Evolutionary conservation across 2,888 invertebrate species (phyloP).

Genomic region (Acleris literana): DNA sequence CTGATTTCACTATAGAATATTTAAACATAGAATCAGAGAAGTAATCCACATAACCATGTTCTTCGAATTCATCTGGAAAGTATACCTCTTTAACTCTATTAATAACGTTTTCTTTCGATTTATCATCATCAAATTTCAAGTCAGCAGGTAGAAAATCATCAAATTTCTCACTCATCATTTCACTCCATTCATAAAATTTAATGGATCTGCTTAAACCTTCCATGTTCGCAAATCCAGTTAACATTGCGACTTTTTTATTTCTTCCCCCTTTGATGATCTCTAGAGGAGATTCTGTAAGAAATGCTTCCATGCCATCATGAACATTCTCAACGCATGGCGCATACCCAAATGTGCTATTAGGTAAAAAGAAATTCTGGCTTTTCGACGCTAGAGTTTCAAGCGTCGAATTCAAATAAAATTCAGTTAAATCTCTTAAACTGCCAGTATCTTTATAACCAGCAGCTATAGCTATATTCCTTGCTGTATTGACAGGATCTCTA

Average conservation of each 20-base stretch:
- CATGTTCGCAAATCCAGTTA: constrained; percentile 72
- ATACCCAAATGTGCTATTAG: constrained; percentile 74
- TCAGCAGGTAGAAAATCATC: constrained; percentile 69
- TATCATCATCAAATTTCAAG: constrained; percentile 54
- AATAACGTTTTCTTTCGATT: constrained; percentile 51
- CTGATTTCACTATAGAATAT: constrained; percentile 67
- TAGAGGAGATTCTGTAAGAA: constrained; percentile 69
- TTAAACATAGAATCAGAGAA: constrained; percentile 77
- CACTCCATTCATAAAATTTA: constrained; percentile 64
- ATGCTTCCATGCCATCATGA: constrained; percentile 55
- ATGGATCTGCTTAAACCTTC: constrained; percentile 71
- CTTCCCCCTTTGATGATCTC: constrained; percentile 60
- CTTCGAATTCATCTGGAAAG: constrained; percentile 58
- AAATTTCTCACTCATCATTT: constrained; percentile 71
- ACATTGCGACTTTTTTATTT: constrained; percentile 57
- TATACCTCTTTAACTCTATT: constrained; percentile 59
- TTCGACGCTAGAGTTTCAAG: constrained; percentile 51
- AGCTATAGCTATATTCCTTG: constrained; percentile 66
- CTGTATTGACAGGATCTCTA: constrained; percentile 67
- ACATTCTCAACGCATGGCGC: constrained; percentile 71
- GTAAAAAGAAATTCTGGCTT: constrained; percentile 67
- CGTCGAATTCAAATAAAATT: constrained; percentile 66
- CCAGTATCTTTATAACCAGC: constrained; percentile 67
- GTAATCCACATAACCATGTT: constrained; percentile 66
- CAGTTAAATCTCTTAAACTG: constrained; percentile 63